Percentiles rank a stretch among this genome's conserved stretches.
phyloP scores from a whole-genome alignment of 2,888 invertebrate species.

The Hedya salicella region DNA sequence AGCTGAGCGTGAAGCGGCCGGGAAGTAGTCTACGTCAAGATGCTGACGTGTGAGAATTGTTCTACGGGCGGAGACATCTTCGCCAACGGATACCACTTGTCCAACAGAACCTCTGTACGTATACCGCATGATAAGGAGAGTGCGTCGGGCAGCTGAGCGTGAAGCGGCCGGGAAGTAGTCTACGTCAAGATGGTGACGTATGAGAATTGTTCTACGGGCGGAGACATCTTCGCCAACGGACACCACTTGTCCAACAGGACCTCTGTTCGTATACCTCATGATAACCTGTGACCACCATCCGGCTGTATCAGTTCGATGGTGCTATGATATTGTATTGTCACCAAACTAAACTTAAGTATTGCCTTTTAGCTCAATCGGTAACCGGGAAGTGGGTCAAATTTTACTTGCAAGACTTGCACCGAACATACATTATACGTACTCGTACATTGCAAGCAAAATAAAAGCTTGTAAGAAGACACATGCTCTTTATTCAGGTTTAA shows the following conservation, averaged over 20 bases:
- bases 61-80: conserved; percentile 76
- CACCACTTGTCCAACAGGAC: conserved; percentile 48
- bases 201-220: conserved; percentile 82
- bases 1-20: conserved; percentile 93
- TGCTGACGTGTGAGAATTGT: conserved; percentile 89
- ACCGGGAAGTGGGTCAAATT: too few relatives aligned
- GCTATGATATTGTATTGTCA: too few relatives aligned
- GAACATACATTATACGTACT: too few relatives aligned
- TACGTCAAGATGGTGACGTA: conserved; percentile 93
- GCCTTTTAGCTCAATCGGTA: too few relatives aligned
- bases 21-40: conserved; percentile 94
- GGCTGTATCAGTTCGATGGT: too few relatives aligned
- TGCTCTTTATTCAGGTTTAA: too few relatives aligned
- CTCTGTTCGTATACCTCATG: not conserved
- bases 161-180: conserved; percentile 95
- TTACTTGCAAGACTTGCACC: too few relatives aligned
- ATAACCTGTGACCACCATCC: too few relatives aligned
- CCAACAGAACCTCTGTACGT: conserved; percentile 29
- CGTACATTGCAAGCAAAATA: too few relatives aligned
- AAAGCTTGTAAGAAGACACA: too few relatives aligned
- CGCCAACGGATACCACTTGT: conserved; percentile 66
- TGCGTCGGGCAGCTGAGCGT: conserved; percentile 94
- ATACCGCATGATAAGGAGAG: conserved; percentile 79
- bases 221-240: conserved; percentile 75
- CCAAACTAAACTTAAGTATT: too few relatives aligned